Evolutionary conservation across 2,113 vertebrate genomes (phyloP).

Genomic region (Pelodiscus sinensis): DNA sequence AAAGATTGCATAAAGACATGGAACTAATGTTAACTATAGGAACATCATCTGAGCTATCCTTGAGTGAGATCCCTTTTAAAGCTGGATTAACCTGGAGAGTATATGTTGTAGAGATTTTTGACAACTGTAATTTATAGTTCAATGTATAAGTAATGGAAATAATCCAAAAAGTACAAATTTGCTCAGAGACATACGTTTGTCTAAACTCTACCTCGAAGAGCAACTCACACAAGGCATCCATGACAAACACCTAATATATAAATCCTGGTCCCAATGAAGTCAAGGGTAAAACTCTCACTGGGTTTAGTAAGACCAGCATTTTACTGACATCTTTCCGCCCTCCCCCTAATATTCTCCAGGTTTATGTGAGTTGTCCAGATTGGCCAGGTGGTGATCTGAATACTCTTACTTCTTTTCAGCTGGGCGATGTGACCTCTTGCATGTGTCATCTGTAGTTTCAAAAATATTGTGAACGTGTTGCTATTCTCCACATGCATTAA

Average conservation of each 20-base stretch:
- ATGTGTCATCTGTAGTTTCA: neutral
- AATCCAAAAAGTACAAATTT: neutral
- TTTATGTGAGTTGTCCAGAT: neutral
- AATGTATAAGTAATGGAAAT: neutral
- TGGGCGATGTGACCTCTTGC: fast-evolving
- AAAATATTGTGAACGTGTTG: neutral
- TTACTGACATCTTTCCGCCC: neutral
- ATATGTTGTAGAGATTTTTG: neutral
- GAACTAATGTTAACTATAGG: neutral
- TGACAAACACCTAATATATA: neutral
- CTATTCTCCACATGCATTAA: neutral
- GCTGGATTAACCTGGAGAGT: neutral
- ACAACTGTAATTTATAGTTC: neutral
- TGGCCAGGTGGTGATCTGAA: neutral
- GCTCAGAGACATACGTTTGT: neutral
- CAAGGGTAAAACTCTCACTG: neutral
- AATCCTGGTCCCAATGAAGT: neutral
- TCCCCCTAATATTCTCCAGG: neutral
- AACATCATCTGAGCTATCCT: neutral
- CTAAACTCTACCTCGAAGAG: neutral
- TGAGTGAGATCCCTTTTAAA: neutral
- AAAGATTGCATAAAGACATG: neutral
- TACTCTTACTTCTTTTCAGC: neutral
- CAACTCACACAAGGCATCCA: neutral
- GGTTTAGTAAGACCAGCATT: neutral